Percentiles rank a stretch among this genome's conserved stretches.
Evolutionary conservation across 2,797 vertebrate genomes (phyloP).

Genomic region (Gila robusta): DNA sequence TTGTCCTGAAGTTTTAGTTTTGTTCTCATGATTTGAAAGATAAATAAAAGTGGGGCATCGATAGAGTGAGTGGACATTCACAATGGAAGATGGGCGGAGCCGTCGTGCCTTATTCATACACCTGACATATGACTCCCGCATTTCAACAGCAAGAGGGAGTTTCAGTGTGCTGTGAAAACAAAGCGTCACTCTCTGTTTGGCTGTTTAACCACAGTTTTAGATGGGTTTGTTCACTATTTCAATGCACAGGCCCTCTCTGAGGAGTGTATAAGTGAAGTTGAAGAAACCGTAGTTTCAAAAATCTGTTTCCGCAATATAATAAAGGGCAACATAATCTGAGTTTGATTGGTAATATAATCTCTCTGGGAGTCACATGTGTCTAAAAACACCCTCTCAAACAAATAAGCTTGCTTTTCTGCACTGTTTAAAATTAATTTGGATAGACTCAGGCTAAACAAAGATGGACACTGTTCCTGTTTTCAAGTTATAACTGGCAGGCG

Average conservation of each 20-base stretch:
- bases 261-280: background rate
- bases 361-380: background rate
- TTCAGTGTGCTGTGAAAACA: conserved; percentile 63
- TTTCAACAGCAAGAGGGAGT: conserved; percentile 63
- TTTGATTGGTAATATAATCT: background rate
- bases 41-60: conserved; percentile 54
- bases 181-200: conserved; percentile 13
- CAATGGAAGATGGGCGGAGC: conserved; percentile 59
- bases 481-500: conserved; percentile 11
- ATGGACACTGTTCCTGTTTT: conserved; percentile 19
- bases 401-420: background rate
- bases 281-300: background rate
- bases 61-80: conserved; percentile 48
- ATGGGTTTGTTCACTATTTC: conserved; percentile 15
- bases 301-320: background rate
- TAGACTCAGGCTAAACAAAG: background rate
- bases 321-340: background rate
- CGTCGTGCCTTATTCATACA: conserved; percentile 66
- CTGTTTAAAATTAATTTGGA: background rate
- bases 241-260: conserved; percentile 9
- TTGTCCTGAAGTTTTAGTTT: conserved; percentile 11
- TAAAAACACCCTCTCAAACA: background rate
- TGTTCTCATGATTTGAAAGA: conserved; percentile 26
- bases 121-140: conserved; percentile 73
- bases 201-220: conserved; percentile 34